Percentiles rank a stretch among this genome's conserved stretches.
phyloP scores from a whole-genome alignment of 30 jellyfish, hydroid and myxozoan genomes.

The Mastigias papua region DNA sequence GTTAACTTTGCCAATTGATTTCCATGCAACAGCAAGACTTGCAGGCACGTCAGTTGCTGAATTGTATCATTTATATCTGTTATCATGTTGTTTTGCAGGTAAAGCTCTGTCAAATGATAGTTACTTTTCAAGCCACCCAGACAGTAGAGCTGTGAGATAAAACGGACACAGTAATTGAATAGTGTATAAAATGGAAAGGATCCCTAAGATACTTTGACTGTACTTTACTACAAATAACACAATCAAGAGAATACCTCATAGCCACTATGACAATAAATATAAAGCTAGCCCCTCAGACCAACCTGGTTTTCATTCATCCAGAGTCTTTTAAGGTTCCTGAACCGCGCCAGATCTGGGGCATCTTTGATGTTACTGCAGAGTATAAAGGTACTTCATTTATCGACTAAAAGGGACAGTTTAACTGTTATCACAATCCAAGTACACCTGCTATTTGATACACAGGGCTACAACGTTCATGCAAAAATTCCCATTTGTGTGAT shows the following conservation, averaged over 20 bases:
- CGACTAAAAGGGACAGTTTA: no score
- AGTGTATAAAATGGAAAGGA: not conserved
- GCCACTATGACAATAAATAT: not conserved
- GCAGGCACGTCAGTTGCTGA: constrained; percentile 68
- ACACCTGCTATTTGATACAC: no score
- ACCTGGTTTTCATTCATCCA: constrained; percentile 81
- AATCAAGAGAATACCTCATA: no score
- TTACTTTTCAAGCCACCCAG: constrained; percentile 60
- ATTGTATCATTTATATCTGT: constrained; percentile 64
- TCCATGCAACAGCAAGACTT: constrained; percentile 70
- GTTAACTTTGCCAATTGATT: constrained; percentile 64
- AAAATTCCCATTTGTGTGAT: not conserved
- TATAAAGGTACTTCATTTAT: not conserved
- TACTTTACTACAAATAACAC: no score
- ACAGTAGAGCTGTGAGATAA: constrained; percentile 31
- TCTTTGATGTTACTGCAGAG: constrained; percentile 51
- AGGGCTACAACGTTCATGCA: no score
- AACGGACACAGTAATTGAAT: not conserved
- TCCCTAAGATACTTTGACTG: no score
- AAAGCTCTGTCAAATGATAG: constrained; percentile 73
- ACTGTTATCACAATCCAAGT: no score
- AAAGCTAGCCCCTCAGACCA: not conserved
- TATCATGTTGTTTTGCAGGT: constrained; percentile 73
- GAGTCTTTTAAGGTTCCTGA: constrained; percentile 72
- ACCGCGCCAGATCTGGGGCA: constrained; percentile 62